These are phyloP conservation scores for Macropus fuliginosus DNA, from an alignment of 2,797 vertebrate genomes.

Conservation along the genomic window DNA sequence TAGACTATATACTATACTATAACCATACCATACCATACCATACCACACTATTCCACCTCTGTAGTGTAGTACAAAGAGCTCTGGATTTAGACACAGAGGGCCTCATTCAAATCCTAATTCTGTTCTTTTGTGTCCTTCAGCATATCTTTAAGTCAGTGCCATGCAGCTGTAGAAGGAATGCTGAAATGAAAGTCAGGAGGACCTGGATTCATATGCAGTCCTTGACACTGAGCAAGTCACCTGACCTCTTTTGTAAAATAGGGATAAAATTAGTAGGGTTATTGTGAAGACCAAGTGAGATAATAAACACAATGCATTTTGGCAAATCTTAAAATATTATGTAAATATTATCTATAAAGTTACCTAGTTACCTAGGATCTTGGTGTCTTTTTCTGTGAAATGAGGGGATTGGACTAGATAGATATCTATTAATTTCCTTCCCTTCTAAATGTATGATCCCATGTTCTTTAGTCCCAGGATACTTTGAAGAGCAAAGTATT, in stretches of 20 bases:
- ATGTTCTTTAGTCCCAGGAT: background rate
- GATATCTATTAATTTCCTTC: too few relatives aligned
- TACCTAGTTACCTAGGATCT: background rate
- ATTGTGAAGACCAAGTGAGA: background rate
- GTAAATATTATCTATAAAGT: background rate
- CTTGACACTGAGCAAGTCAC: background rate
- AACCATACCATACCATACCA: too few relatives aligned
- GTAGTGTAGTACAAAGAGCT: background rate
- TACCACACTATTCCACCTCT: background rate
- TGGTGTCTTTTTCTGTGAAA: background rate
- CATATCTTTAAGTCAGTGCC: background rate
- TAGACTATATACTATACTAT: too few relatives aligned
- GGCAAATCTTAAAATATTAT: background rate
- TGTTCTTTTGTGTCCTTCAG: background rate
- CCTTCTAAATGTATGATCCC: background rate
- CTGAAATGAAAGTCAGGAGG: background rate
- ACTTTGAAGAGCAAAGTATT: background rate
- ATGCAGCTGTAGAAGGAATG: background rate
- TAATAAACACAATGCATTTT: background rate
- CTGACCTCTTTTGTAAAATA: background rate
- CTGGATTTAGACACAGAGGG: background rate
- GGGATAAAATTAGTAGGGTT: background rate
- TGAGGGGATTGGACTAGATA: background rate
- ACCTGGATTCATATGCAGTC: background rate
- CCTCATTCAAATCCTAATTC: background rate